phyloP scores from a whole-genome alignment of 2,888 invertebrate genomes.

The Stenchaetothrips biformis region DNA sequence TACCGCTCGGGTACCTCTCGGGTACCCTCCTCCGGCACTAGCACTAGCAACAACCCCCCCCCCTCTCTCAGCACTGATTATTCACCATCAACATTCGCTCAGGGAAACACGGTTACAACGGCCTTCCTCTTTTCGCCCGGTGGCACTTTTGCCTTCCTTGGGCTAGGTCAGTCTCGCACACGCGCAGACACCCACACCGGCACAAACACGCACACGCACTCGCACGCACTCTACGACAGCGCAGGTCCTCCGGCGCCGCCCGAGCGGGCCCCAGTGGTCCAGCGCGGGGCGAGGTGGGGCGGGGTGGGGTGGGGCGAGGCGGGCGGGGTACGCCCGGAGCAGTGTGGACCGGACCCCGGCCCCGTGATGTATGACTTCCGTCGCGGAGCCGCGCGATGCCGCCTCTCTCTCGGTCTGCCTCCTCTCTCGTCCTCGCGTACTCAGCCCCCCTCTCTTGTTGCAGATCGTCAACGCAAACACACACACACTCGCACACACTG shows the following conservation, averaged over 20 bases:
- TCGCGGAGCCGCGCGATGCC: neutral
- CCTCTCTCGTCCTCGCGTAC: neutral
- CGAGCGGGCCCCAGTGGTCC: neutral
- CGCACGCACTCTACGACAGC: neutral
- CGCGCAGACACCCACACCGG: neutral
- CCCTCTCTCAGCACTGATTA: too few species aligned
- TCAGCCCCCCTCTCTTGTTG: slow-evolving; percentile 1
- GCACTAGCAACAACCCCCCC: too few species aligned
- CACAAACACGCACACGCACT: neutral
- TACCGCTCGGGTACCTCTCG: too few species aligned
- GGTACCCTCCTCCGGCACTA: too few species aligned
- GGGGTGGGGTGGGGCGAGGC: neutral
- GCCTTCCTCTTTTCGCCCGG: neutral
- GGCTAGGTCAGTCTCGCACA: neutral
- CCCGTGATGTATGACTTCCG: slow-evolving; percentile 21
- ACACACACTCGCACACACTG: neutral
- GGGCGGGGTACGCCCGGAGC: slow-evolving; percentile 21
- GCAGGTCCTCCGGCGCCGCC: neutral
- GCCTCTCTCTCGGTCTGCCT: neutral
- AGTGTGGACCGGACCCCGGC: slow-evolving; percentile 12
- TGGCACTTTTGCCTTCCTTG: neutral
- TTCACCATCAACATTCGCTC: too few species aligned
- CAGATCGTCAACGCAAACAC: neutral
- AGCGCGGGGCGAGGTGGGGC: neutral
- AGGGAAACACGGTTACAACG: too few species aligned